Base-by-base conservation (phyloP, 2,113 vertebrate genomes). In the Sinocyclocheilus rhinocerous region DNA sequence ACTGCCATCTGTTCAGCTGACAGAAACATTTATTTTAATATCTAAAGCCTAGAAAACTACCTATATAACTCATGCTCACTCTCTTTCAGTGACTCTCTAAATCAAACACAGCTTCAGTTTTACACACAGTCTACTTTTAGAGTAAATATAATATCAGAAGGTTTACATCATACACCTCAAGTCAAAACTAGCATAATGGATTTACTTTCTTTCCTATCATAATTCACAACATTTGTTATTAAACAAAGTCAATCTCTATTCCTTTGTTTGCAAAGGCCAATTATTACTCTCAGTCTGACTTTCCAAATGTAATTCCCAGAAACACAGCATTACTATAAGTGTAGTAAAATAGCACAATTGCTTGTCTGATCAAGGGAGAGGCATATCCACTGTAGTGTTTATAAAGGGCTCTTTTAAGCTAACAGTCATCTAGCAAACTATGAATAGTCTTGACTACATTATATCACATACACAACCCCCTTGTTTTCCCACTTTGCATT, bases 201-300 rank as follows among this genome's bases (percentile, higher is more conserved):
- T 39, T 48, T 48, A 67, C 22, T 65, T 77, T 52, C 3, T 80
- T 79, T 79, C 63, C 50, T 8, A 24, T 29, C 52, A 84, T 87
- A 69, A 87, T 48, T 86, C 36, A 57, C 22, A 65, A 8, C 11
- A 59, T 4, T 61, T 80, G 55, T 42, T 48, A 83, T 73, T 36
- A 70, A 86, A 57, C 45, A 79, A 50, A 70, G 48, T 55, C 57
- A n/a, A n/a, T 42, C 72, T 65, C 70, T 39, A 50, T 87, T 61
- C 4, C 4, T 29, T 39, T 73, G 73, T 77, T 77, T 83, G 55
- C 12, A 18, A n/a, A 79, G 59, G 13, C 7, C 22, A 61, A 29
- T 6, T 69, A 52, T 69, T 83, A 77, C 12, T 33, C 42, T 42
- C 12, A 12, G 18, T 63, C 70, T 57, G 42, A 20, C 26, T 77